Percentiles rank a stretch among this genome's conserved stretches.
Evolutionary conservation across 2,888 invertebrate species (phyloP).

Genomic region (Tenthredo distinguenda): DNA sequence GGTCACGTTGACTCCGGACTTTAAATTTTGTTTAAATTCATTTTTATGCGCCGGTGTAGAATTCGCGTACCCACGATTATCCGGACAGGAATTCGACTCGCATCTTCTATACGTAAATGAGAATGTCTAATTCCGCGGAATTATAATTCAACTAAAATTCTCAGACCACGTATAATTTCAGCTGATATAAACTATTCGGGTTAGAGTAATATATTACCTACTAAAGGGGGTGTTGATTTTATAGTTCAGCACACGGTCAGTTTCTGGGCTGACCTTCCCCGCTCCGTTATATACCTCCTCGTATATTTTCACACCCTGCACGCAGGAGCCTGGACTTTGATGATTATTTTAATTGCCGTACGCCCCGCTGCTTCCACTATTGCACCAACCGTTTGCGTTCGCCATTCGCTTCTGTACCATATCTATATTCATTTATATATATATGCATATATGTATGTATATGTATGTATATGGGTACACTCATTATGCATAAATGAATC

Average conservation of each 20-base stretch:
- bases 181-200: not conserved
- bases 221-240: slow-evolving; percentile 6
- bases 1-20: not conserved
- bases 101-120: not conserved
- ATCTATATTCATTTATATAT: not conserved
- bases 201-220: not conserved
- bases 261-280: not conserved
- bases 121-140: not conserved
- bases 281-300: not conserved
- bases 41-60: not conserved
- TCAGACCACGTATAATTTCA: not conserved
- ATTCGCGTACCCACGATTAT: not conserved
- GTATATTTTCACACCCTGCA: not conserved
- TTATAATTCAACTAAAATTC: not conserved
- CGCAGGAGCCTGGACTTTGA: not conserved
- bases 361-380: not conserved
- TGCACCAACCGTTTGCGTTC: not conserved
- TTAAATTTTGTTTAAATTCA: not conserved
- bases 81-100: not conserved
- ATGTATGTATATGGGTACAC: too few relatives aligned
- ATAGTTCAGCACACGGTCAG: slow-evolving; percentile 10
- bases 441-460: too few relatives aligned
- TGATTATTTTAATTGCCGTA: slow-evolving; percentile 24
- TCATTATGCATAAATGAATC: too few relatives aligned
- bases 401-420: not conserved